These are phyloP conservation scores for Siniperca undulata DNA, from an alignment of 2,797 vertebrate genomes.

Conservation along the genomic window DNA sequence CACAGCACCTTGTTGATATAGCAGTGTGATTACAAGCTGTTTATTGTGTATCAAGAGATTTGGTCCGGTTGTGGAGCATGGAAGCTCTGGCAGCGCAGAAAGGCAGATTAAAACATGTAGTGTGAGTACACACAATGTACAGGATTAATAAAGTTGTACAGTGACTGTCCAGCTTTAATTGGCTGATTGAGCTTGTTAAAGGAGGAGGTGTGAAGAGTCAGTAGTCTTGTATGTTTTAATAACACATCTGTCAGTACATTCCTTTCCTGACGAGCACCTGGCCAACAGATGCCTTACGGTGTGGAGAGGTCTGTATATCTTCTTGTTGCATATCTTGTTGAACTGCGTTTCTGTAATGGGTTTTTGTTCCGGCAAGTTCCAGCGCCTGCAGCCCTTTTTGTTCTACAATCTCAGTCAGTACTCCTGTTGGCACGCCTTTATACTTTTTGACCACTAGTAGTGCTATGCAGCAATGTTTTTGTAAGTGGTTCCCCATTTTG, in stretches of 20 bases:
- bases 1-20: neutral
- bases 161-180: neutral
- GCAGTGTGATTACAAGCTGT: neutral
- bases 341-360: neutral
- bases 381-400: neutral
- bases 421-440: neutral
- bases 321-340: neutral
- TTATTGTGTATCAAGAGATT: neutral
- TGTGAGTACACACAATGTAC: neutral
- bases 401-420: neutral
- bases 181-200: neutral
- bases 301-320: neutral
- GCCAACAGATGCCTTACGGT: conserved; percentile 48
- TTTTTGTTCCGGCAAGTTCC: conserved; percentile 20
- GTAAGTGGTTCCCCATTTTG: neutral
- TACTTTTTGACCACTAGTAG: neutral
- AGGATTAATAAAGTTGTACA: neutral
- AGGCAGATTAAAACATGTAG: neutral
- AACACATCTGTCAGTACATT: conserved; percentile 24
- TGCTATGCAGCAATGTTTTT: neutral
- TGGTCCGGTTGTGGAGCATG: neutral
- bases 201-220: neutral
- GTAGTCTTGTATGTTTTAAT: conserved; percentile 17
- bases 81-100: neutral
- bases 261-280: conserved; percentile 56